Evolutionary conservation across 2,888 invertebrate genomes (phyloP), one percentile per base, ranked within the genome.

Genomic region (Leucophenga maculata): DNA sequence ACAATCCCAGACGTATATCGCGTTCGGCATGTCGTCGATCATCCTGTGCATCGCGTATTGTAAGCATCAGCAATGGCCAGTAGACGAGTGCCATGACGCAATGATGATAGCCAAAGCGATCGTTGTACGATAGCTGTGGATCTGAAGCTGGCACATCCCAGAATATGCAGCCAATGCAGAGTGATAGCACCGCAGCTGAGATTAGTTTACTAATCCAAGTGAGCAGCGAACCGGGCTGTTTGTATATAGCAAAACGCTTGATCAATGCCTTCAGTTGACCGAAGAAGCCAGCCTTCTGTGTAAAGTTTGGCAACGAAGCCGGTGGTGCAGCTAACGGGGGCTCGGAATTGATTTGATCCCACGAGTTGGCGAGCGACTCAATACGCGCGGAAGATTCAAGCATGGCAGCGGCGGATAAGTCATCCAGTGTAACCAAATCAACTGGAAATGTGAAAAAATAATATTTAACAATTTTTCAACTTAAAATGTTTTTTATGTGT

Each of bases 301-400:
- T 91, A 52, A 92, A 91, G 68, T 93, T 91, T 0, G 94, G 93
- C 55, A 95, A 89, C 1, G 93, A 91, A 6, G 94, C 93, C 0
- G 96, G 96, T 50, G 96, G 94, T 1, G 96, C 96, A 1, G 88
- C 88, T 20, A 87, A 77, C 46, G 75, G 91, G 85, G 76, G 91
- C 88, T 80, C 91, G 83, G 72, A 86, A 57, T 88, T 88, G 20
- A 88, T 85, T 78, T 88, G 89, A 75, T 89, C 88, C 88, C 88
- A 89, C 68, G 96, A 92, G 77, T 95, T 95, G 2, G 95, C 95
- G 52, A 98, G 89, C 72, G 96, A 95, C 82, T 97, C 96, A 77
- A 98, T 97, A 77, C 98, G 92, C 72, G 97, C 96, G 9, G 96
- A 96, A 0, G 97, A 98, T 89, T 98, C 98, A 68, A 97, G 88